Evolutionary conservation across 2,888 invertebrate genomes (phyloP), one percentile per base, ranked within the genome.

Genomic region (Yponomeuta sedellus): DNA sequence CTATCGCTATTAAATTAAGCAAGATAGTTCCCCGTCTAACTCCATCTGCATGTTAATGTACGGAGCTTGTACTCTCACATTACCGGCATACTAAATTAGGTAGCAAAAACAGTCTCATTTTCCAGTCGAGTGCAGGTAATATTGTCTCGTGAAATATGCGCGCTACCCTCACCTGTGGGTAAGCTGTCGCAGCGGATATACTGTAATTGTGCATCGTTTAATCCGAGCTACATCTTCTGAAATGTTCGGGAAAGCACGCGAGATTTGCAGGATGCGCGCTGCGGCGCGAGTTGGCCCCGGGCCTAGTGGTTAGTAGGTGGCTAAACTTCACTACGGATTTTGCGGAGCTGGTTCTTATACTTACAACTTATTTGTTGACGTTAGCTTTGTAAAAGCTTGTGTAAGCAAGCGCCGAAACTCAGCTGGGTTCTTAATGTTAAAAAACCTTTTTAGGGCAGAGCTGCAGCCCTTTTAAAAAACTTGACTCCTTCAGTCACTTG

Each of bases 91-190:
- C 83, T 89, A 88, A 88, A 88, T 88, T 87, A 87, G 80, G 76
- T 77, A 81, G 84, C 85, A 86, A 88, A 87, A 87, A 84, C 88
- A 83, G 87, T 86, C 84, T 86, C 85, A 82, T 88, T 88, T 93
- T 93, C 93, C 93, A 88, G 91, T 88, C 92, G 92, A 93, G 92
- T 81, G 83, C 83, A 82, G 83, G 88, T 89, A 90, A 90, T 88
- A 89, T 88, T 86, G 90, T 88, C 88, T 88, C 85, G 79, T 86
- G 77, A 89, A 87, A 87, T 87, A 88, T 88, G 85, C 79, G 63
- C 44, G 44, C 20, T 63, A 63, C 44, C 75, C 82, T 85, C 85
- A 90, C 90, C 90, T 89, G 88, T 79, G 79, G 76, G 79, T 63
- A 63, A 77, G 78, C 79, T 75, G 78, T n/a, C 62, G 75, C 79